phyloP scores from a whole-genome alignment of 1,140 invertebrate genomes.

The Bradysia coprophila region DNA sequence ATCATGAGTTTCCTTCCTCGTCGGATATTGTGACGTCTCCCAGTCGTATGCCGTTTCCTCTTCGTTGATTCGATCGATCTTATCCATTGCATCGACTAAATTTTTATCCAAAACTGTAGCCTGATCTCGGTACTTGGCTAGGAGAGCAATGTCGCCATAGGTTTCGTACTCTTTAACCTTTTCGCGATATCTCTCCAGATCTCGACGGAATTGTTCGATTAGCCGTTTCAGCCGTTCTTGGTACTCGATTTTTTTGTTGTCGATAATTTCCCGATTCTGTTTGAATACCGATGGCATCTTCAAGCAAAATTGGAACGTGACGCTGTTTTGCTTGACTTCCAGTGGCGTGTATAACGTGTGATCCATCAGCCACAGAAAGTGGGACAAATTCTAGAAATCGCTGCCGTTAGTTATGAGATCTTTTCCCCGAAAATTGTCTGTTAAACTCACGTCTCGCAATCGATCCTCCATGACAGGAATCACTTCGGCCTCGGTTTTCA shows the following conservation, averaged over 20 bases:
- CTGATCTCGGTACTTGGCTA: slow-evolving; percentile 69
- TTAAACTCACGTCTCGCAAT: slow-evolving; percentile 35
- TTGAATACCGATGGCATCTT: slow-evolving; percentile 63
- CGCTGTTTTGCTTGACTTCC: slow-evolving; percentile 73
- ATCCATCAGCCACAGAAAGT: slow-evolving; percentile 40
- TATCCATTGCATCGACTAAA: slow-evolving; percentile 47
- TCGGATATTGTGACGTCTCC: slow-evolving; percentile 76
- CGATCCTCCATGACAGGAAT: slow-evolving; percentile 55
- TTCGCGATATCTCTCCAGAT: slow-evolving; percentile 59
- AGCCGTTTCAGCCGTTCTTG: slow-evolving; percentile 52
- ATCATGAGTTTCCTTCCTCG: slow-evolving; percentile 53
- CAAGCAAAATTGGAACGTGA: slow-evolving; percentile 70
- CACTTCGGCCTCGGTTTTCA: slow-evolving; percentile 44
- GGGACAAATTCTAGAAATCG: slow-evolving; percentile 15
- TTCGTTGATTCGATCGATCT: slow-evolving; percentile 78
- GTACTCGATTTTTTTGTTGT: slow-evolving; percentile 70
- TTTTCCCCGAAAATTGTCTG: slow-evolving; percentile 23
- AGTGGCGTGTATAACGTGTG: slow-evolving; percentile 55
- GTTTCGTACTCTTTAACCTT: slow-evolving; percentile 74
- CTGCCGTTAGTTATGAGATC: too few relatives aligned
- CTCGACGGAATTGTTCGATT: slow-evolving; percentile 27
- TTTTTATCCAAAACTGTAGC: slow-evolving; percentile 52
- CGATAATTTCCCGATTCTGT: slow-evolving; percentile 59
- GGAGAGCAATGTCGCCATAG: slow-evolving; percentile 73
- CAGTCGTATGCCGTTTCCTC: slow-evolving; percentile 83